Evolutionary conservation across 2,113 vertebrate genomes (phyloP), one percentile per base, ranked within the genome.

Genomic region (Hemichromis elongatus): DNA sequence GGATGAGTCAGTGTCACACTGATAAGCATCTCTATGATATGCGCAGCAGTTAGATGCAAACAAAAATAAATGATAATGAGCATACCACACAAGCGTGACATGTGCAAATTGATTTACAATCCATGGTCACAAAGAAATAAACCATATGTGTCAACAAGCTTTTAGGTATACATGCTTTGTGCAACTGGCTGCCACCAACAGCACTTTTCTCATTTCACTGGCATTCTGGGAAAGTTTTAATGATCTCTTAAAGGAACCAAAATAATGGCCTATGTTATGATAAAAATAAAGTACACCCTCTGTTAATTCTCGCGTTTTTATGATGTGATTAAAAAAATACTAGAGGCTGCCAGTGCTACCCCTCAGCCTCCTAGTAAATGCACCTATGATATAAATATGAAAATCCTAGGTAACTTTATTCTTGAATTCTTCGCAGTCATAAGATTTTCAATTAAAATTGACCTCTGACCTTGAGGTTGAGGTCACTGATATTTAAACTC

Each of bases 141-240:
- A 94, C 78, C 88, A 92, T 86, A 40, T 80, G 82, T 92, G 90
- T 94, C 85, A 92, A 95, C 89, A 93, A 88, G 83, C 70, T 81
- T 84, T 80, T 57, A 75, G 21, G 86, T 92, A 88, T 82, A 85
- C 59, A 90, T 85, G 52, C 52, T 87, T 85, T 93, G 91, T 61
- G 2, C 35, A 88, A 90, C 73, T 80, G 73, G 68, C 80, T 89
- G 82, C 88, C 82, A 91, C 42, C 89, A 81, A 77, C 79, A 90
- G 47, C 87, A 79, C 56, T 82, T 85, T 85, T 88, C 53, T 90
- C 77, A 85, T 88, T 78, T 57, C 45, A 78, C 68, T 45, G 61
- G 83, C 89, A 83, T 61, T 55, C 85, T 90, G 86, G 84, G 89
- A 93, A 92, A 73, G 55, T 77, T 92, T 85, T 89, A 91, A 90